Base-by-base conservation (phyloP, 1,140 invertebrate species). In the Trichonephila clavata region DNA sequence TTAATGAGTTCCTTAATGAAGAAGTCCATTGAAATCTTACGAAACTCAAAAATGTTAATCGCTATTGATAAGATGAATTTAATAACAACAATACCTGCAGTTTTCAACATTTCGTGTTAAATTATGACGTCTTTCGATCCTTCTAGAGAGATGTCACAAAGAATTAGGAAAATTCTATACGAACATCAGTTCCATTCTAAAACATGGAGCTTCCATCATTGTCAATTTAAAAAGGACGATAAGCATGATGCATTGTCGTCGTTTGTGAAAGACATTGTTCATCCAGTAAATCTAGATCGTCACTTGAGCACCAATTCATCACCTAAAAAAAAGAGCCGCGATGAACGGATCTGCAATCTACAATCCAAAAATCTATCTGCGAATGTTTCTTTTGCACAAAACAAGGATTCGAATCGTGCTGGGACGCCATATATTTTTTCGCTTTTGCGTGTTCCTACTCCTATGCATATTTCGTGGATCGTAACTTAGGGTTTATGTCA, bases 381-480 rank as follows among this genome's bases (percentile, higher is more conserved):
- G 57, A 84, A 57, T 59, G 43, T 84, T 50, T 59, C 27, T 39
- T 32, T 57, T 50, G 50, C 50, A 24, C 21, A 24, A 21, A 84
- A 84, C 24, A 14, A 57, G 43, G 43, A 57, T 84, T 84, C 50
- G 27, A 59, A 65, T 87, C 86, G 86, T 87, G 86, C 60, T 43
- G 57, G 86, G 60, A 21, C 27, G 68, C 50, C 43, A 81, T 90
- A 90, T 89, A 89, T 89, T 89, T 71, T 77, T 24, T 61, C 39
- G 18, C 43, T 14, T 77, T 21, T 89, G 87, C 89, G 89, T 90
- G 89, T 60, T 59, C 57, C 21, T 63, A 27, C 71, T 77, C 71
- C 61, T 87, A 61, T 87, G 87, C 63, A 90, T 90, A 60, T 90
- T 81, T 90, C 89, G 89, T 90, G 89, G 24, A 71, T 90, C 89